Evolutionary conservation across 2,797 vertebrate genomes (phyloP).

Genomic region (Lutjanus argentimaculatus): DNA sequence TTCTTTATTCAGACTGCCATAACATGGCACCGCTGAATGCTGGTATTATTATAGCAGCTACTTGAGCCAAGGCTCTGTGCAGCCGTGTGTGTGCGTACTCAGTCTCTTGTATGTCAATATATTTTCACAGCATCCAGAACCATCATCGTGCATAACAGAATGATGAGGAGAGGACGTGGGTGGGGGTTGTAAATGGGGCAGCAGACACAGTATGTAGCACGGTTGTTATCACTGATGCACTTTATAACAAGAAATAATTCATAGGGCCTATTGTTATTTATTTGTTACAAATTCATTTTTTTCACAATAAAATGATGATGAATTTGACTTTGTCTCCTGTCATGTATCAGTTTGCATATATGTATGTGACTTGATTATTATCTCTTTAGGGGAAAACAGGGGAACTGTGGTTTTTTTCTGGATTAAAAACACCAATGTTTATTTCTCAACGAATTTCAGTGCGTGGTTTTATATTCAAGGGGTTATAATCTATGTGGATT

Average conservation of each 20-base stretch:
- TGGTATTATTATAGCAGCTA: slow-evolving; percentile 52
- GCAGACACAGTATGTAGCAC: slow-evolving; percentile 66
- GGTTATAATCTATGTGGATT: too few species aligned
- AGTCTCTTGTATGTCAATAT: slow-evolving; percentile 24
- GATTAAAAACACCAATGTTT: too few species aligned
- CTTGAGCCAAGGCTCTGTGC: slow-evolving; percentile 50
- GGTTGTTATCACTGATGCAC: slow-evolving; percentile 78
- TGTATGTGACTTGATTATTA: neutral
- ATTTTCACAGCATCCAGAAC: slow-evolving; percentile 39
- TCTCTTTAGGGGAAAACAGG: too few species aligned
- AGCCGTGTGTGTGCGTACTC: slow-evolving; percentile 11
- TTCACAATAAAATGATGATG: slow-evolving; percentile 77
- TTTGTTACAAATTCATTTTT: slow-evolving; percentile 68
- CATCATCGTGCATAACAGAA: slow-evolving; percentile 45
- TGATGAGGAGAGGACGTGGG: slow-evolving; percentile 7
- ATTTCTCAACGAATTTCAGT: too few species aligned
- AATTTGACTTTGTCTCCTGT: slow-evolving; percentile 34
- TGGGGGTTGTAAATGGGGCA: neutral
- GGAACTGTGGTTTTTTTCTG: too few species aligned
- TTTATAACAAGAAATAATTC: slow-evolving; percentile 72
- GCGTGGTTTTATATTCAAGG: too few species aligned
- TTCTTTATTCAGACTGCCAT: slow-evolving; percentile 37
- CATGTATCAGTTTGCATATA: neutral
- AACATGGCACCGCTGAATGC: slow-evolving; percentile 32
- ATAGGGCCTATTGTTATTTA: slow-evolving; percentile 77